Evolutionary conservation across 2,888 invertebrate species (phyloP).

Genomic region (Scaptomyza caliginosa): DNA sequence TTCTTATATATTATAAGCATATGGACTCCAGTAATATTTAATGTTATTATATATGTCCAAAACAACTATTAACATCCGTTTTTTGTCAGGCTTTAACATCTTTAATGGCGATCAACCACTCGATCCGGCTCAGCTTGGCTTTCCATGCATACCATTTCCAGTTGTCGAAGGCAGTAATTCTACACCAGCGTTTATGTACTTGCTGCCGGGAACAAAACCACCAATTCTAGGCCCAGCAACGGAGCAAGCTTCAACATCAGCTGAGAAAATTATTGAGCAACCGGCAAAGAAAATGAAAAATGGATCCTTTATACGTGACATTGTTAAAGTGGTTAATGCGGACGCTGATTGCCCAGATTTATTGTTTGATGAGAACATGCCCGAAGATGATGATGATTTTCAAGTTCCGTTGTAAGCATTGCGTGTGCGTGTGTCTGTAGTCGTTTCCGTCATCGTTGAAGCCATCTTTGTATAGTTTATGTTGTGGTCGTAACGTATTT

Average conservation of each 20-base stretch:
- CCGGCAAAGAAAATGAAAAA: conserved; percentile 51
- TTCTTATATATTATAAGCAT: not conserved
- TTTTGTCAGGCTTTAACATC: conserved; percentile 77
- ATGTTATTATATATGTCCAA: too few species aligned
- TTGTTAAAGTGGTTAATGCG: conserved; percentile 13
- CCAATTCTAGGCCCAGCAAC: not conserved
- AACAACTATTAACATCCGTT: not conserved
- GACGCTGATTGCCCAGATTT: conserved; percentile 44
- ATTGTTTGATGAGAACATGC: conserved; percentile 62
- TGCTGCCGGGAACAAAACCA: conserved; percentile 13
- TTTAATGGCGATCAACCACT: conserved; percentile 65
- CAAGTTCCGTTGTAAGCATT: conserved; percentile 49
- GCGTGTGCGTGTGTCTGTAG: conserved; percentile 1
- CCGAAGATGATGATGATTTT: conserved; percentile 25
- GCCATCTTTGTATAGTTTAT: conserved; percentile 8
- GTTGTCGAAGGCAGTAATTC: conserved; percentile 40
- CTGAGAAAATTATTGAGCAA: conserved; percentile 8
- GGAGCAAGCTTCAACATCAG: not conserved
- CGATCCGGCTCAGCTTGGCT: conserved; percentile 46
- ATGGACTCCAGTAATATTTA: not conserved
- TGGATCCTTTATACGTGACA: not conserved
- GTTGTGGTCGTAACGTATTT: conserved; percentile 2
- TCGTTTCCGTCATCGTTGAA: not conserved
- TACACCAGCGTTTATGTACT: conserved; percentile 50
- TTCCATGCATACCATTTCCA: conserved; percentile 42